Conservation (phyloP, 1,140 invertebrate genomes). For the Hycleus phaleratus region DNA sequence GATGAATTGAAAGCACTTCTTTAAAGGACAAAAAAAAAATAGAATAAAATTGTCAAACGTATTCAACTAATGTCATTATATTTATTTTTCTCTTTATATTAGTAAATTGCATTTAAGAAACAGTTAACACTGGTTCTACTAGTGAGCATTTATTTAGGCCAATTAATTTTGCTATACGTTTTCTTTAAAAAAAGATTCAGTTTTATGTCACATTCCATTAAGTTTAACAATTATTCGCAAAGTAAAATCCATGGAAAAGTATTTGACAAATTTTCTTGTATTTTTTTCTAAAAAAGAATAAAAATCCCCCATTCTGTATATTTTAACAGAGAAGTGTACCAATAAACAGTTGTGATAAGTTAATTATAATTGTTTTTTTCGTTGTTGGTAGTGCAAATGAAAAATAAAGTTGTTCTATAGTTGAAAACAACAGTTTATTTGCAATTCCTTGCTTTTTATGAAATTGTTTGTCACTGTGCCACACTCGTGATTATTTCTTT, state of each 20-base stretch:
- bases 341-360: slow-evolving; percentile 16
- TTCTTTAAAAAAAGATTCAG: neutral
- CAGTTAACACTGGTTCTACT: neutral
- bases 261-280: no score
- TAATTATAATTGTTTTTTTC: slow-evolving; percentile 13
- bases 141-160: slow-evolving; percentile 6
- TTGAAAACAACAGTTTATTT: neutral
- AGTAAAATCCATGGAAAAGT: no score
- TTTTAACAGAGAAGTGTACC: slow-evolving; percentile 8
- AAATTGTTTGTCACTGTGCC: no score
- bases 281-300: no score
- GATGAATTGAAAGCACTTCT: slow-evolving; percentile 46
- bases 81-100: slow-evolving; percentile 7
- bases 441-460: no score
- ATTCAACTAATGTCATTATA: neutral
- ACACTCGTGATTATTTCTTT: no score
- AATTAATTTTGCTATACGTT: neutral
- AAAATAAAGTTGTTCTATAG: slow-evolving; percentile 13
- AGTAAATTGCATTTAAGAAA: neutral
- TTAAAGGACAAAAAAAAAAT: neutral
- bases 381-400: slow-evolving; percentile 9
- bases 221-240: no score
- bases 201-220: neutral
- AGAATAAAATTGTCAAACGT: neutral
- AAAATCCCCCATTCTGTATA: neutral